Base-by-base conservation (phyloP, 2,797 vertebrate species). In the Artibeus jamaicensis region DNA sequence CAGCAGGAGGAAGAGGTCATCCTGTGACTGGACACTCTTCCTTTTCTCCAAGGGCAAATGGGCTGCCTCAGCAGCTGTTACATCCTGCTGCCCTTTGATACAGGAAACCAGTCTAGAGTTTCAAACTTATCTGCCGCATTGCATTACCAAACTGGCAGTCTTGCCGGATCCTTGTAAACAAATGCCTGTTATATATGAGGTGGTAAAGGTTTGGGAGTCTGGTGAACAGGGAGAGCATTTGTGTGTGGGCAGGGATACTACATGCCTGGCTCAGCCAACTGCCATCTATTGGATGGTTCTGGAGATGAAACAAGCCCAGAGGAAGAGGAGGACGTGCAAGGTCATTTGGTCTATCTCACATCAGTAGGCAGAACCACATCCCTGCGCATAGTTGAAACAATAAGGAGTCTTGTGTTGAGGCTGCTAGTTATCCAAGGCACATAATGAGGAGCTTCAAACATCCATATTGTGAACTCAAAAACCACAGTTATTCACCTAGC, bases 41-140 rank as follows among this genome's bases (percentile, higher is more conserved):
- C 39, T 87, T 91, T 88, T 93, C 86, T 96, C 44, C 62, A 79
- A 91, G 84, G 84, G 68, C 91, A 95, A 93, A 93, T 11, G 42
- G 73, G 37, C 85, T 34, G 32, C 71, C 26, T 87, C 89, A 67
- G 88, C 95, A 79, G 67, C 96, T 93, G 94, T 91, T 86, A 68
- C 81, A 62, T 96, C 94, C 55, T 89, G 87, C 88, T 42, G 86
- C 65, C 91, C 74, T 96, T 95, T 0, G 62, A 92, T 96, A 97
- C 46, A 88, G 92, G 87, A 98, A 97, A 93, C 94, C 86, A 55
- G 62, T 79, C 83, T 97, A 62, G 67, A 94, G 86, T 97, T 96
- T 95, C 97, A 67, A 37, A 39, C 87, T 89, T 87, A 92, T 74
- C 84, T 95, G 50, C 86, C 53, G 93, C 24, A 57, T 71, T 71